These are phyloP conservation scores for Acrossocheilus fasciatus DNA, from an alignment of 2,797 vertebrate genomes.

Conservation along the genomic window DNA sequence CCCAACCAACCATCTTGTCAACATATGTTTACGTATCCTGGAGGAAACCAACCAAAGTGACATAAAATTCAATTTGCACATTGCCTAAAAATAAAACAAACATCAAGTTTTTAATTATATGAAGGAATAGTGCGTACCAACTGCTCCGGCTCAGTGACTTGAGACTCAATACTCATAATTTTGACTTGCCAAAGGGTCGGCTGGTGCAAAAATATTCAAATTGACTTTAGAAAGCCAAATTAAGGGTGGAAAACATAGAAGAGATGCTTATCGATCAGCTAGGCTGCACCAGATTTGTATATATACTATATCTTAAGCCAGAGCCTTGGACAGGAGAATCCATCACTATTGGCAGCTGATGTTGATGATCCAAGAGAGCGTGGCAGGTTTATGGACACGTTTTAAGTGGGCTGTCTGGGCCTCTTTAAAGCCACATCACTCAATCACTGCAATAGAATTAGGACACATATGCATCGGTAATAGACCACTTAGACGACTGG, in stretches of 20 bases:
- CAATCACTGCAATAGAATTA: conserved; percentile 67
- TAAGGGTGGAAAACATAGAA: conserved; percentile 52
- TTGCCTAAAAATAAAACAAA: conserved; percentile 63
- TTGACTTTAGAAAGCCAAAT: conserved; percentile 40
- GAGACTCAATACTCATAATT: conserved; percentile 55
- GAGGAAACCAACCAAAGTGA: conserved; percentile 62
- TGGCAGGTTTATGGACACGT: conserved; percentile 74
- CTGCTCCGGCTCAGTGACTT: conserved; percentile 58
- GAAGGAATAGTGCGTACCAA: conserved; percentile 59
- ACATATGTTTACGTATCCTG: conserved; percentile 64
- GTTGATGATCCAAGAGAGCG: conserved; percentile 72
- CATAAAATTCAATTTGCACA: conserved; percentile 70
- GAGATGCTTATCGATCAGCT: conserved; percentile 69
- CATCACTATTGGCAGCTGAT: conserved; percentile 71
- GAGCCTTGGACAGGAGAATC: conserved; percentile 69
- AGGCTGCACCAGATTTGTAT: conserved; percentile 67
- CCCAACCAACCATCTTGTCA: conserved; percentile 56
- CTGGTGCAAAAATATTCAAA: conserved; percentile 42
- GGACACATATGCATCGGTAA: conserved; percentile 60
- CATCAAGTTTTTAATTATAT: conserved; percentile 64
- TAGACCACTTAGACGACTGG: conserved; percentile 27
- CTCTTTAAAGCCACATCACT: conserved; percentile 77
- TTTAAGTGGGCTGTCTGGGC: conserved; percentile 74
- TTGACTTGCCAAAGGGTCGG: conserved; percentile 42
- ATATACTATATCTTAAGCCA: conserved; percentile 63